Evolutionary conservation across 2,888 invertebrate species (phyloP), one percentile per base, ranked within the genome.

Genomic region (Chrysolina americana): DNA sequence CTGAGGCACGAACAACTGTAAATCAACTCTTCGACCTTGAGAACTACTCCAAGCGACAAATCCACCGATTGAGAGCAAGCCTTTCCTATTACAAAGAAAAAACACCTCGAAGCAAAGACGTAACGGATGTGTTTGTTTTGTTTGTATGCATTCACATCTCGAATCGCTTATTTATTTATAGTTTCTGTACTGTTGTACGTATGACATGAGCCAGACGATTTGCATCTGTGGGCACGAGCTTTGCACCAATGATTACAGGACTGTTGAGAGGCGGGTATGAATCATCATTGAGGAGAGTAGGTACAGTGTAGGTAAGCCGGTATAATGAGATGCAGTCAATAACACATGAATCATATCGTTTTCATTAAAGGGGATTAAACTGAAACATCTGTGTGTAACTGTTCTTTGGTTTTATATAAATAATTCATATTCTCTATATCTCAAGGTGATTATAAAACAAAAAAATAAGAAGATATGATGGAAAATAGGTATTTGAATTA

Each of bases 1-100:
- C 65, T 63, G 47, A 64, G 41, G 63, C 63, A 36, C 62, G 50
- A 70, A 71, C 48, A 65, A 71, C 71, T 47, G 71, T 66, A 65
- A 41, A 47, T 47, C 53, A 59, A 66, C 65, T 65, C 44, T 71
- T 65, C 71, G 65, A 59, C 71, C 71, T 71, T 71, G 71, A 71
- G 53, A 53, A 53, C 21, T 53, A n/a, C 17, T 48, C 53, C 21
- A 21, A 53, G 10, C 53, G 21, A 13, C 23, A 23, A 19, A 21
- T 53, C 11, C 19, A 53, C 21, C 53, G 53, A 53, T 44, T 53
- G 53, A 19, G 21, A 53, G 53, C 13, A n/a, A 19, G 53, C 21
- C 53, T 19, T 53, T 53, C 53, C 21, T 10, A 21, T 53, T 11
- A 5, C 21, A 23, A 53, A 53, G 3, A 53, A 19, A 19, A 19